Base-by-base conservation (phyloP, 2,797 vertebrate genomes). In the Nannoperca australis region DNA sequence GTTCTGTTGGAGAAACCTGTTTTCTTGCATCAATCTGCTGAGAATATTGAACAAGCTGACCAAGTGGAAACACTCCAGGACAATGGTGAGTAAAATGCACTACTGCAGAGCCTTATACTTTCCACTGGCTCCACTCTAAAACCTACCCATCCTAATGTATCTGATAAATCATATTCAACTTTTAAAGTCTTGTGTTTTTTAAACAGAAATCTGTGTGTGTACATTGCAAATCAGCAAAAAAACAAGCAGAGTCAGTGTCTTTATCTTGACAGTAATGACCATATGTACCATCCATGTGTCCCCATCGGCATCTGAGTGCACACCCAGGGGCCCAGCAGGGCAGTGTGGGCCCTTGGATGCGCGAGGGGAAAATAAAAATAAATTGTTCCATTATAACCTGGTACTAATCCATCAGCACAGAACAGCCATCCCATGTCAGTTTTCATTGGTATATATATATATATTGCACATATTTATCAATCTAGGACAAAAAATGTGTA, bases 31-130 rank as follows among this genome's bases (percentile, higher is more conserved):
- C 74, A 99, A 99, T 84, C 87, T 99, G 66, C 93, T 99, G 79
- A 94, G 98, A 89, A 95, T 97, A 82, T 96, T 99, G 47, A 99
- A 99, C 92, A 99, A 99, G 86, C 94, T 99, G 85, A 99, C 98
- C 87, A 99, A 99, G 86, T 99, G 98, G 98, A 99, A 99, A 49
- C 98, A 99, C 93, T 99, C 98, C 0, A 96, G 98, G 90, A 99
- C 98, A 1, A 99, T 99, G 98, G 98, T 98, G 77, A 94, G 95
- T 54, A 1, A 67, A 17, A 49, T 38, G 3, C 40, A 45, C n/a
- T 7, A 47, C 36, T 15, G 17, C 36, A 53, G 40, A 58, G 18
- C 24, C 27, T 44, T 5, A 13, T 8, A 4, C 27, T 42, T 30
- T 53, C 27, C 3, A 12, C 22, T 14, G 34, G 27, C 17, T 38